Conservation (phyloP, 2,113 vertebrate species). For the Cricetomys ansorgei region DNA sequence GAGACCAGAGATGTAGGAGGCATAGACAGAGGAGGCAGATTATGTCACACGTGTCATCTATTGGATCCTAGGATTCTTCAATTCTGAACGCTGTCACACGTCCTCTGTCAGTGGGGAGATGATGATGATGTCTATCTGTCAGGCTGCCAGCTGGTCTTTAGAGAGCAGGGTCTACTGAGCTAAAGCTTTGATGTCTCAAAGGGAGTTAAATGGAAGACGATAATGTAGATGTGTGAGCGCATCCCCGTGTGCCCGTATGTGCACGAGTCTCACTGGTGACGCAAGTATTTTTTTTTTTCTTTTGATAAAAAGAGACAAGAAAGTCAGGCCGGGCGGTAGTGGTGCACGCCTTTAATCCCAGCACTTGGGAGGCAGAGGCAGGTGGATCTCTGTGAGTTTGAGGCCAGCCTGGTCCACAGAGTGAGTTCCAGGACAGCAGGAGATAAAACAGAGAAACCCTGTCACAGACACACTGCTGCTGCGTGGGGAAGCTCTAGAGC, state of each 20-base stretch:
- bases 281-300: neutral
- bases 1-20: neutral
- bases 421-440: no score
- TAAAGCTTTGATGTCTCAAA: neutral
- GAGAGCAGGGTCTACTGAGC: neutral
- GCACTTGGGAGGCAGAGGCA: no score
- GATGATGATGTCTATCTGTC: no score
- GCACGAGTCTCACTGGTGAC: accelerated
- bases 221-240: neutral
- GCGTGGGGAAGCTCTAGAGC: no score
- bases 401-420: no score
- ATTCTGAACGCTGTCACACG: neutral
- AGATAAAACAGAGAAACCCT: no score
- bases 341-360: no score
- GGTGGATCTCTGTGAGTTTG: no score
- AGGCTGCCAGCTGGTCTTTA: no score
- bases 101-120: no score
- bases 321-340: no score
- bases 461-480: no score
- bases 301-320: neutral
- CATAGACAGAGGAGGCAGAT: accelerated
- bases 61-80: neutral
- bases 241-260: neutral
- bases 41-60: accelerated
- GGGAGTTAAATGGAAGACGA: neutral